Conservation (phyloP, 2,113 vertebrate species). For the Tursiops truncatus region DNA sequence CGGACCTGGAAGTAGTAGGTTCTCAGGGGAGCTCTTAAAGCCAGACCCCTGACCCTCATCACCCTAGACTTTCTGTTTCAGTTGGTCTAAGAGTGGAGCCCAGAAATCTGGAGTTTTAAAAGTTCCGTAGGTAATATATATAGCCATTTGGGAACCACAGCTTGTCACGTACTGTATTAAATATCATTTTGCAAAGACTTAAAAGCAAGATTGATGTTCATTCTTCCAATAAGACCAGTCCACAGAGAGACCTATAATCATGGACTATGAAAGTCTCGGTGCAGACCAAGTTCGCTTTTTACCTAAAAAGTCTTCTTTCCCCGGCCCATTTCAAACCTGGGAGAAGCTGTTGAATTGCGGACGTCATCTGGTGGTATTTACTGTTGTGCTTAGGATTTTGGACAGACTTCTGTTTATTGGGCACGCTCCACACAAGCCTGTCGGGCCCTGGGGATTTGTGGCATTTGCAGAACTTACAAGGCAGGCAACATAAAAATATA, state of each 20-base stretch:
- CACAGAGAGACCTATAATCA: neutral
- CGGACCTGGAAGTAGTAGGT: neutral
- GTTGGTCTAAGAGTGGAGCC: neutral
- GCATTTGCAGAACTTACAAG: conserved; percentile 72
- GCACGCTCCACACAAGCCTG: conserved; percentile 40
- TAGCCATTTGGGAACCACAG: neutral
- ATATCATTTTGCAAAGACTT: conserved; percentile 30
- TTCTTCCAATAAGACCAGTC: neutral
- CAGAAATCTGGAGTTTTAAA: neutral
- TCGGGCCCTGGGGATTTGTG: conserved; percentile 60
- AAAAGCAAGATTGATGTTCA: neutral
- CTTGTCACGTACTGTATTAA: neutral
- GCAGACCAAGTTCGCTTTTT: conserved; percentile 17
- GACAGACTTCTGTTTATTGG: conserved; percentile 71
- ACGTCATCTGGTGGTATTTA: conserved; percentile 58
- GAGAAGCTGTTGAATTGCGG: neutral
- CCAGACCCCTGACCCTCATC: neutral
- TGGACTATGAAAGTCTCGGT: neutral
- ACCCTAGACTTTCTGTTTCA: neutral
- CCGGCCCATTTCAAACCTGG: neutral
- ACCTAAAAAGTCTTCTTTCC: neutral
- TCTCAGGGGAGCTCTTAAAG: neutral
- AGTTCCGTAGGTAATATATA: neutral
- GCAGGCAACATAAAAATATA: conserved; percentile 66
- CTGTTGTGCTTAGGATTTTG: conserved; percentile 43